phyloP scores from a whole-genome alignment of 2,888 invertebrate species.

The Antheraea yamamai region DNA sequence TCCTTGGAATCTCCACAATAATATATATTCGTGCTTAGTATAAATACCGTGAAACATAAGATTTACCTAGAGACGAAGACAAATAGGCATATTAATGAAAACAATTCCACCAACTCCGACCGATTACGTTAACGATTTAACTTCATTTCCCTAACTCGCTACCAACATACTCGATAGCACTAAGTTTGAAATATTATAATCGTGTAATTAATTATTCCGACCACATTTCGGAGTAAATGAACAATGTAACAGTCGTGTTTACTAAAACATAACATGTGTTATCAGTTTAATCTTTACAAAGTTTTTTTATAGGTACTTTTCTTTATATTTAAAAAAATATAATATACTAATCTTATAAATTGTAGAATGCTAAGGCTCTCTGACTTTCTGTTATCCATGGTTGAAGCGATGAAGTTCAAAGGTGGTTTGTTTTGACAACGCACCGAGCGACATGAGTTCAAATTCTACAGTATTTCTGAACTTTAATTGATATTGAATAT shows the following conservation, averaged over 20 bases:
- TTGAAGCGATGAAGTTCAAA: no score
- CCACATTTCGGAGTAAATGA: neutral
- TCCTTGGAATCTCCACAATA: neutral
- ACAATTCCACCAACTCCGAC: constrained; percentile 6
- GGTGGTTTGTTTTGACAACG: no score
- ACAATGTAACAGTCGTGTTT: constrained; percentile 2
- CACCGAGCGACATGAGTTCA: no score
- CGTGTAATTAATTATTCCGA: neutral
- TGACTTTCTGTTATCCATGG: neutral
- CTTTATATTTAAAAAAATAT: neutral
- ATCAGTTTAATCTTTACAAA: neutral
- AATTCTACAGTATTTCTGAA: no score
- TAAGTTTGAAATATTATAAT: constrained; percentile 2
- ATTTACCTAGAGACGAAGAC: neutral
- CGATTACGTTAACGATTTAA: constrained; percentile 7
- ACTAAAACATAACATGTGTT: constrained; percentile 6
- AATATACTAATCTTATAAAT: neutral
- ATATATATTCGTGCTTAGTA: neutral
- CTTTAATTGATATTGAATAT: no score
- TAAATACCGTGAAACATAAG: neutral
- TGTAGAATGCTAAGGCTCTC: neutral
- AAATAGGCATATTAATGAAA: neutral
- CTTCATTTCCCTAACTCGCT: neutral
- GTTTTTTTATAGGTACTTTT: neutral
- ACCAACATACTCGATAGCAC: constrained; percentile 1